phyloP scores from a whole-genome alignment of 2,888 invertebrate species.

The Noctua comes region DNA sequence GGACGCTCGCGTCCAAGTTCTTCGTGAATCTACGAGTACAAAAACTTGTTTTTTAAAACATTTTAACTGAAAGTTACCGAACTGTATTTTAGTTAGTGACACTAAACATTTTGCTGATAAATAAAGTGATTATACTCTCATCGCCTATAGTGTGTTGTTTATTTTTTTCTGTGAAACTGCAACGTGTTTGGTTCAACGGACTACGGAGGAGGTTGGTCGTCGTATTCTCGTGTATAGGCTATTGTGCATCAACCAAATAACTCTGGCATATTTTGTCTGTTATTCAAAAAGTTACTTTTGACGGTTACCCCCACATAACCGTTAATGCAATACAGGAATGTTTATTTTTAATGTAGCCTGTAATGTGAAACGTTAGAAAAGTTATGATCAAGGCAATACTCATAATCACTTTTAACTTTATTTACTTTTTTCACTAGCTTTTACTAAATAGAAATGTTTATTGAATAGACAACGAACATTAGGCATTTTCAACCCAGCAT shows the following conservation, averaged over 20 bases:
- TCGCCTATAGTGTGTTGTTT: conserved; percentile 82
- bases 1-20: conserved; percentile 80
- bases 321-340: conserved; percentile 4
- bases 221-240: conserved; percentile 83
- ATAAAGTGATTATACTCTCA: conserved; percentile 79
- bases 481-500: background rate
- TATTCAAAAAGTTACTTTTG: conserved; percentile 43
- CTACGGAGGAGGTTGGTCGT: conserved; percentile 88
- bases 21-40: conserved; percentile 83
- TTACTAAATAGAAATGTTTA: background rate
- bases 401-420: background rate
- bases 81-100: conserved; percentile 67
- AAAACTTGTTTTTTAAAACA: conserved; percentile 81
- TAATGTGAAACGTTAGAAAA: background rate
- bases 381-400: conserved; percentile 22
- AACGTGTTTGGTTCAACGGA: conserved; percentile 91
- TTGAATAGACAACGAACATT: background rate
- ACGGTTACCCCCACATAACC: background rate
- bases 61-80: conserved; percentile 70
- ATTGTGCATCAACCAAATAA: conserved; percentile 83
- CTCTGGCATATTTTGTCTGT: conserved; percentile 78
- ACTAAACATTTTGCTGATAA: conserved; percentile 66
- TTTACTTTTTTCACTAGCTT: background rate
- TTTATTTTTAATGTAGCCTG: background rate
- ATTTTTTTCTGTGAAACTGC: conserved; percentile 87